Conservation (phyloP, 2,888 invertebrate species). For the Tetramorium bicarinatum region DNA sequence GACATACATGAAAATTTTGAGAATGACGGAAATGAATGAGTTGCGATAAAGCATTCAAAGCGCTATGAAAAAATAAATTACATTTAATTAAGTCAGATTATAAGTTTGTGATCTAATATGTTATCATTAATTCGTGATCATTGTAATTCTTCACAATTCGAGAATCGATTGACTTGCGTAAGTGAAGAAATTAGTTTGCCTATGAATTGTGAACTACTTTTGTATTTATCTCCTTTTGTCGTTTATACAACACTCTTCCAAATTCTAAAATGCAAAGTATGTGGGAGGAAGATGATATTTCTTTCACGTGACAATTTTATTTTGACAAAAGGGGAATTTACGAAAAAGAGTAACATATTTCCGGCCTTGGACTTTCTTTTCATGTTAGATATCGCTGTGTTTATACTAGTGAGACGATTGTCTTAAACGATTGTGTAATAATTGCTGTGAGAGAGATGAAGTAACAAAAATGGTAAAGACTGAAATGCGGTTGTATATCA, state of each 20-base stretch:
- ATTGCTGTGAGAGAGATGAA: conserved; percentile 73
- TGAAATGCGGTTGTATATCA: conserved; percentile 83
- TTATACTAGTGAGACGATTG: conserved; percentile 73
- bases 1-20: background rate
- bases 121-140: background rate
- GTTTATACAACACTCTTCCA: background rate
- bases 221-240: background rate
- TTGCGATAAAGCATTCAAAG: background rate
- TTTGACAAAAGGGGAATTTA: background rate
- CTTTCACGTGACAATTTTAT: background rate
- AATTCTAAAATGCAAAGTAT: background rate
- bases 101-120: background rate
- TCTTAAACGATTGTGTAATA: conserved; percentile 72
- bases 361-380: conserved; percentile 25
- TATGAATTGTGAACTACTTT: background rate
- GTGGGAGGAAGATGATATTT: background rate
- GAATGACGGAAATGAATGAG: conserved; percentile 17
- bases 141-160: background rate
- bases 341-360: background rate
- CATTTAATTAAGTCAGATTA: conserved; percentile 30
- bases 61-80: conserved; percentile 2
- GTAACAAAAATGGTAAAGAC: conserved; percentile 80
- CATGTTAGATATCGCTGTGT: conserved; percentile 53
- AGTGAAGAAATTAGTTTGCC: background rate
- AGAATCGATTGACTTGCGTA: background rate